Evolutionary conservation across 1,140 invertebrate species (phyloP).

Genomic region (Bombus impatiens): DNA sequence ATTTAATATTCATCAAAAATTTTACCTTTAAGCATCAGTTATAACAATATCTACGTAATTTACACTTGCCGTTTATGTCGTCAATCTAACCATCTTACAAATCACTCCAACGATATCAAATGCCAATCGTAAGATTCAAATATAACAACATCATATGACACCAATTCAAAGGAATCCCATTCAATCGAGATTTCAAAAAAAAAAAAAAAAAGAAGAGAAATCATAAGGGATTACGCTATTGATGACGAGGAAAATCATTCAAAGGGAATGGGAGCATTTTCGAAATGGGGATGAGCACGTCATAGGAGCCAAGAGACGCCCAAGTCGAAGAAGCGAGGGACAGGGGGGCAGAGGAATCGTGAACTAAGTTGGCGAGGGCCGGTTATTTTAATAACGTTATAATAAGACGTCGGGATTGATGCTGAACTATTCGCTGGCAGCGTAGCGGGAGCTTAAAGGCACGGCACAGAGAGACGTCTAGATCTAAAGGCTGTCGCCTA

Average conservation of each 20-base stretch:
- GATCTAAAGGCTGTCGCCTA: slow-evolving; percentile 80
- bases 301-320: background rate
- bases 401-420: slow-evolving; percentile 83
- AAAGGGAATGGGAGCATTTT: slow-evolving; percentile 65
- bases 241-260: background rate
- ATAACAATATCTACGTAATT: too few species aligned
- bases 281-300: slow-evolving; percentile 33
- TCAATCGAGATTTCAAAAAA: too few species aligned
- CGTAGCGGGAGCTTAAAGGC: slow-evolving; percentile 60
- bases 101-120: too few species aligned
- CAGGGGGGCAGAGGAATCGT: slow-evolving; percentile 15
- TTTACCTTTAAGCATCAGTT: too few species aligned
- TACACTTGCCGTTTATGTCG: too few species aligned
- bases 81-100: too few species aligned
- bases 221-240: background rate
- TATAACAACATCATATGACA: too few species aligned
- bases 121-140: too few species aligned
- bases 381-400: slow-evolving; percentile 82
- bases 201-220: accelerated
- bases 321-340: background rate
- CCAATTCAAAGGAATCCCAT: too few species aligned
- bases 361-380: slow-evolving; percentile 56
- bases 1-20: too few species aligned
- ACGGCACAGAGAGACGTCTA: slow-evolving; percentile 71
- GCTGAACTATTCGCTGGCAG: slow-evolving; percentile 82